Base-by-base conservation (phyloP, 2,113 vertebrate species). In the Heptranchias perlo region DNA sequence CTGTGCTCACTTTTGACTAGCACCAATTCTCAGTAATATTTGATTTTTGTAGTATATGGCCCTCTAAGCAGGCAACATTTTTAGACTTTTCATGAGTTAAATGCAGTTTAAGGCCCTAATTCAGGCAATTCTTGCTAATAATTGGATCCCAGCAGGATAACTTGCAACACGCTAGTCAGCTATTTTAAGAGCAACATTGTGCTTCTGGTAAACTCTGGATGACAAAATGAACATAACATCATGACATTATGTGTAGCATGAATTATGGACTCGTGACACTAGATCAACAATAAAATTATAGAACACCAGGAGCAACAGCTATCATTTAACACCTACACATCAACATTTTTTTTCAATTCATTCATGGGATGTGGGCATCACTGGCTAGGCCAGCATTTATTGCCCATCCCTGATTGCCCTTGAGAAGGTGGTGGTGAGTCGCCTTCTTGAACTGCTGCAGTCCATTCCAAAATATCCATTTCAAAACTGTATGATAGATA, bases 121-220 rank as follows among this genome's bases (percentile, higher is more conserved):
- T 61, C 28, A 61, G 52, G 52, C 4, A 14, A n/a, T 58, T 23
- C 44, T n/a, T 35, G 73, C 39, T 18, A 18, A 82, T n/a, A 16
- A 35, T 39, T n/a, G 23, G 2, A 31, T 28, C 65, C 65, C 25
- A 28, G 65, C 65, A 28, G 82, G 47, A 89, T n/a, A 61, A 16
- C 87, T 91, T 91, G 87, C 54, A 91, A 28, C 13, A 61, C n/a
- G 49, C 2, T 10, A 61, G 52, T 31, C 28, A n/a, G 52, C 13
- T 35, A 91, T 31, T n/a, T 35, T 35, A 91, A 91, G 82, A 84
- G 82, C 87, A 91, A 54, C 52, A 91, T 91, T 58, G 87, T 58
- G 52, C 52, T 58, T 58, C 52, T 21, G 87, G 54, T 4, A 35
- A 58, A 35, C 87, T 31, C 28, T 91, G 47, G 76, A 39, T 78